Conservation (phyloP, 2,113 vertebrate genomes). For the Excalfactoria chinensis region DNA sequence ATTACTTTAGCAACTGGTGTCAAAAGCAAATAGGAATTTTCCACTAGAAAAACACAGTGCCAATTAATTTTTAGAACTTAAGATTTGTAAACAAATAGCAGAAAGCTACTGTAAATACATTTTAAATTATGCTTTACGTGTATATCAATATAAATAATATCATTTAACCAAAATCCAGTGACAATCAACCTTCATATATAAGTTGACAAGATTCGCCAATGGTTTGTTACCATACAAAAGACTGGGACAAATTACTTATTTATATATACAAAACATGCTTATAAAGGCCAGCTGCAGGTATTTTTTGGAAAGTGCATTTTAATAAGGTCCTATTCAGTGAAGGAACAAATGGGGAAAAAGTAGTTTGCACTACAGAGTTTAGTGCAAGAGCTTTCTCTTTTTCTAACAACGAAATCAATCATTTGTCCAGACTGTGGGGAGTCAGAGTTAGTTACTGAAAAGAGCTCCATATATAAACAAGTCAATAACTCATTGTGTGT, state of each 20-base stretch:
- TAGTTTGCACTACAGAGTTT: constrained; percentile 86
- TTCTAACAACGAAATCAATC: constrained; percentile 88
- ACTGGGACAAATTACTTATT: constrained; percentile 89
- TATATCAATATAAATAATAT: constrained; percentile 58
- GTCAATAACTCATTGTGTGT: constrained; percentile 92
- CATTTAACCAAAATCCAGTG: constrained; percentile 64
- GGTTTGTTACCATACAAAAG: constrained; percentile 82
- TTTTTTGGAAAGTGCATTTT: constrained; percentile 89
- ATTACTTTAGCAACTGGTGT: neutral
- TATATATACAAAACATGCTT: constrained; percentile 85
- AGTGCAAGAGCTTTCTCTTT: constrained; percentile 79
- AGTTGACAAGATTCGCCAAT: constrained; percentile 77
- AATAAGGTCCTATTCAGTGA: constrained; percentile 85
- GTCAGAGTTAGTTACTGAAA: constrained; percentile 88
- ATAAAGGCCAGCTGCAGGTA: constrained; percentile 89
- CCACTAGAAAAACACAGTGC: neutral
- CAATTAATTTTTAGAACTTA: neutral
- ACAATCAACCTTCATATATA: constrained; percentile 74
- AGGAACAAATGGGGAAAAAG: constrained; percentile 83
- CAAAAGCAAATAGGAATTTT: neutral
- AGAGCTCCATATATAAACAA: constrained; percentile 87
- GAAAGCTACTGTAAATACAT: constrained; percentile 31
- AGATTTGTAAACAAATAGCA: neutral
- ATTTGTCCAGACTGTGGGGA: constrained; percentile 87
- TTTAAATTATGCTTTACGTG: constrained; percentile 27